phyloP scores from a whole-genome alignment of 92 coral and sea anemone genomes.

The Paramuricea clavata region DNA sequence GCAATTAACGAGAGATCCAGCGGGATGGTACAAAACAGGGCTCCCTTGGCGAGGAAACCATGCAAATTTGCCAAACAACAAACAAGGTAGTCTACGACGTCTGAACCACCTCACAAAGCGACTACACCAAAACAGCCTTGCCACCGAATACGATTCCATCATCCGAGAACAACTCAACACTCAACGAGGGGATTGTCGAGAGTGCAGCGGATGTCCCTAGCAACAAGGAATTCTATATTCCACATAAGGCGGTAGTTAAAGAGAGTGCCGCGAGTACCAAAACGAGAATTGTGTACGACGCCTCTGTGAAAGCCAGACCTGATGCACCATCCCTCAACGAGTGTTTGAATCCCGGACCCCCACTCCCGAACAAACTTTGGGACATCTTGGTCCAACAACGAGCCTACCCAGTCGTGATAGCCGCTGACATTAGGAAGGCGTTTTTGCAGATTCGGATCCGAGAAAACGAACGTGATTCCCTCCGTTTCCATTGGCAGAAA shows the following conservation, averaged over 20 bases:
- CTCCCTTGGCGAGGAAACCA: conserved; percentile 1
- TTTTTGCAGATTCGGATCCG: no score
- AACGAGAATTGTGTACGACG: no score
- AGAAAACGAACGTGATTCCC: neutral
- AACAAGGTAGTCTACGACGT: no score
- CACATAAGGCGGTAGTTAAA: no score
- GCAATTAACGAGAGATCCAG: neutral
- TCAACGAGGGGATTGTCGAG: neutral
- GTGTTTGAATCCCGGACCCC: neutral
- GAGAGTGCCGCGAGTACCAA: neutral
- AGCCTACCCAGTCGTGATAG: conserved; percentile 1
- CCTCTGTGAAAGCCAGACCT: conserved; percentile 14
- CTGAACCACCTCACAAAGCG: no score
- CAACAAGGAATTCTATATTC: neutral
- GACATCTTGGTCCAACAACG: conserved; percentile 13
- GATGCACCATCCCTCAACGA: conserved; percentile 9
- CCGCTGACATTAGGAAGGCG: conserved; percentile 6
- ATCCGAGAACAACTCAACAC: conserved; percentile 11
- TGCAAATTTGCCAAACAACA: neutral
- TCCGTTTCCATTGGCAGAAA: conserved; percentile 18
- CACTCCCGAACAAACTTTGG: conserved; percentile 11
- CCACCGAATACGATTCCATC: neutral
- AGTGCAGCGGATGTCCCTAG: neutral
- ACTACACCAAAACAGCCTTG: neutral
- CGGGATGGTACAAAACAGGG: neutral